Conservation (phyloP, 1,140 invertebrate genomes). For the Drosophila azteca region DNA sequence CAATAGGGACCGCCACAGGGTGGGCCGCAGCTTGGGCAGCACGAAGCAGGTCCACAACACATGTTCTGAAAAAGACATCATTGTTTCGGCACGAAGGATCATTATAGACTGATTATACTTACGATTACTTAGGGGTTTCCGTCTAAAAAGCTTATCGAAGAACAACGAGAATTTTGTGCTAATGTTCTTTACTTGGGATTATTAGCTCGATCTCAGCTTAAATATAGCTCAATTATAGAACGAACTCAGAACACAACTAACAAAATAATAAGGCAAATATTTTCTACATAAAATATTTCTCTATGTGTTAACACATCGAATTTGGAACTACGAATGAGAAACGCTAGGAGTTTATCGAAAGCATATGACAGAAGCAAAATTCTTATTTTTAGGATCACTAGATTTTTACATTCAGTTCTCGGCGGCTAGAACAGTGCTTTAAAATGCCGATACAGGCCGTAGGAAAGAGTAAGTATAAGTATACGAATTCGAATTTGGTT, state of each 20-base stretch:
- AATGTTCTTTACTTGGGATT: neutral
- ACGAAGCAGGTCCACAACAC: slow-evolving; percentile 60
- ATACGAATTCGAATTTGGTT: too few species aligned
- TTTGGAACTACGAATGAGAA: slow-evolving; percentile 20
- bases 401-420: too few species aligned
- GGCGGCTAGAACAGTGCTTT: too few species aligned
- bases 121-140: slow-evolving; percentile 6
- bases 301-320: slow-evolving; percentile 43
- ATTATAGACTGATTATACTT: neutral
- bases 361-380: too few species aligned
- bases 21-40: slow-evolving; percentile 52
- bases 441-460: too few species aligned
- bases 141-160: neutral
- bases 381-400: too few species aligned
- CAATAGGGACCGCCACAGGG: slow-evolving; percentile 37
- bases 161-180: neutral
- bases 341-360: too few species aligned
- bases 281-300: slow-evolving; percentile 7
- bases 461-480: too few species aligned
- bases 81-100: too few species aligned
- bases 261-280: slow-evolving; percentile 50
- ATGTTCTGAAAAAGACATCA: slow-evolving; percentile 33
- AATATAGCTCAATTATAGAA: slow-evolving; percentile 5
- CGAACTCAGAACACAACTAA: slow-evolving; percentile 16
- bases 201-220: neutral